Conservation (phyloP, 2,888 invertebrate genomes). For the Eledone cirrhosa region DNA sequence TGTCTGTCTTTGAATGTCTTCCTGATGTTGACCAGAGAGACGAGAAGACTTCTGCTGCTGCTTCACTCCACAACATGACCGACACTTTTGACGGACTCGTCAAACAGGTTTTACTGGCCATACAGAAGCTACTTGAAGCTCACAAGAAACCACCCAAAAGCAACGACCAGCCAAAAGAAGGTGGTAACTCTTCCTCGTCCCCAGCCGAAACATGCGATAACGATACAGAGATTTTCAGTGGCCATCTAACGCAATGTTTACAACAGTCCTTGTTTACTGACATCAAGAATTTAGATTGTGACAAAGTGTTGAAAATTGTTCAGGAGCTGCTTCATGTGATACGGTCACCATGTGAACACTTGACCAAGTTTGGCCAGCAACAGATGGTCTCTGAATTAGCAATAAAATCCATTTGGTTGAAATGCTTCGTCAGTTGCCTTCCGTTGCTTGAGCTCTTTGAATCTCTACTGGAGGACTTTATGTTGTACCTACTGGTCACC, state of each 20-base stretch:
- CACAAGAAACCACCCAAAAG: slow-evolving; percentile 40
- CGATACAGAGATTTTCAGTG: background rate
- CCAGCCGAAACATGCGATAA: background rate
- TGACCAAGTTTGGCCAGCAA: background rate
- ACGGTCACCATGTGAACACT: background rate
- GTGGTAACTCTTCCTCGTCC: background rate
- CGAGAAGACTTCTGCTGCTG: too few species aligned
- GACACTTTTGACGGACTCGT: slow-evolving; percentile 68
- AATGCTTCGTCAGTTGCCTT: slow-evolving; percentile 35
- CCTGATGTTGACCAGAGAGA: background rate
- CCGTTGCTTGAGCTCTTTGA: slow-evolving; percentile 83
- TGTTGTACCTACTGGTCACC: slow-evolving; percentile 80
- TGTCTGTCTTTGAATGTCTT: background rate
- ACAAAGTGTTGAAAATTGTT: background rate
- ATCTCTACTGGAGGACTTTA: slow-evolving; percentile 79
- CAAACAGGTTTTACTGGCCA: slow-evolving; percentile 70
- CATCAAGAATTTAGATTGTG: slow-evolving; percentile 1
- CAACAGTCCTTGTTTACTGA: background rate
- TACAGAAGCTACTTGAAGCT: slow-evolving; percentile 74
- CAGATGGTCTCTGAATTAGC: background rate
- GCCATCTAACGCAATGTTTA: background rate
- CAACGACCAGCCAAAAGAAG: too few species aligned
- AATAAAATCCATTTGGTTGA: slow-evolving; percentile 14
- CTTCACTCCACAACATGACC: background rate
- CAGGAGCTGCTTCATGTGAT: background rate